A percentile compares a stretch with the other conserved stretches of the same genome.
phyloP scores from a whole-genome alignment of 2,888 invertebrate species.

The Noctua janthina region DNA sequence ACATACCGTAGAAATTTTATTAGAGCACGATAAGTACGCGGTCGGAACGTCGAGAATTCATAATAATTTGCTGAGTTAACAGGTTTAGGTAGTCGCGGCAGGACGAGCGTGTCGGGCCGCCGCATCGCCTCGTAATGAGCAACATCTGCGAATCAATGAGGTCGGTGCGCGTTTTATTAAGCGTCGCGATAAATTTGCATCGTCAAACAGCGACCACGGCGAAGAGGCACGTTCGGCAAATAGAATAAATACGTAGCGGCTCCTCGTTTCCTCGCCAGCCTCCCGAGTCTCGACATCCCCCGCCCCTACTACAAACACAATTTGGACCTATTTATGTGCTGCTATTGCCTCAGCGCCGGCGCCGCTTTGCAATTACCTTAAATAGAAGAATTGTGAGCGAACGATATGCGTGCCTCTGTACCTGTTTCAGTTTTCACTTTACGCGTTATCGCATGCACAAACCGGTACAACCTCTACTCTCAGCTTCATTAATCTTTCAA shows the following conservation, averaged over 20 bases:
- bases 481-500: conserved; percentile 75
- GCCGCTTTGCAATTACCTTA: conserved; percentile 72
- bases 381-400: conserved; percentile 67
- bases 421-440: conserved; percentile 61
- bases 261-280: conserved; percentile 75
- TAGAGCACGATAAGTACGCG: conserved; percentile 63
- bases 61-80: conserved; percentile 80
- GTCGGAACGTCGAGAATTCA: conserved; percentile 73
- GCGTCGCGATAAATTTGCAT: conserved; percentile 89
- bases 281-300: conserved; percentile 73
- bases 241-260: conserved; percentile 87
- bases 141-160: conserved; percentile 86
- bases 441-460: conserved; percentile 72
- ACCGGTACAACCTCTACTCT: conserved; percentile 72
- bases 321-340: conserved; percentile 85
- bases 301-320: conserved; percentile 84
- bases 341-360: conserved; percentile 68
- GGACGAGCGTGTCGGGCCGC: conserved; percentile 66
- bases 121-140: conserved; percentile 82
- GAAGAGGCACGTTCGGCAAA: conserved; percentile 88
- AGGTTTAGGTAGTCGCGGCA: conserved; percentile 74
- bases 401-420: conserved; percentile 68
- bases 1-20: conserved; percentile 45
- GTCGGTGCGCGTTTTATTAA: conserved; percentile 86
- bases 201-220: conserved; percentile 86